Base-by-base conservation (phyloP, 2,888 invertebrate genomes). In the Cyaniris semiargus region DNA sequence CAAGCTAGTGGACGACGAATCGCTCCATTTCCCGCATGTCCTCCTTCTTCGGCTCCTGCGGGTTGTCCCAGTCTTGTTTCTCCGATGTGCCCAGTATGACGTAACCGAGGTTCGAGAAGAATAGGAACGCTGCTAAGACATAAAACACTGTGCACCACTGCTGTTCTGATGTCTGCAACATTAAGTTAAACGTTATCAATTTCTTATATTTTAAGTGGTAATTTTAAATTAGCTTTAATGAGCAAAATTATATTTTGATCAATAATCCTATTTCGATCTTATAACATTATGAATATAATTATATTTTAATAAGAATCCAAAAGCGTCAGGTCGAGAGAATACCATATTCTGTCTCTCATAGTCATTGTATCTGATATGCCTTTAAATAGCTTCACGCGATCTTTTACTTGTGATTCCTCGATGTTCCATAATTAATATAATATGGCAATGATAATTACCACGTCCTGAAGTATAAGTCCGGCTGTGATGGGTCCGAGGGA, bases 401-500 rank as follows among this genome's bases (percentile, higher is more conserved):
- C 7, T 38, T 8, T 38, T 8, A 38, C 38, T 38, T 38, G 8
- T 8, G 8, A 8, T 38, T 6, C 38, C 10, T 38, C 38, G 38
- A 38, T 38, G 34, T 34, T 34, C 34, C 34, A 34, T 34, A 7
- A 34, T 34, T 34, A 34, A 34, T 34, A 6, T 34, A 34, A 5
- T 2, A 27, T 31, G 34, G 0, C 21, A n/a, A 23, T 21, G 1
- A 21, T 70, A 86, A 92, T 88, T 89, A 97, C 97, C 91, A 95
- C 94, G 84, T 97, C 95, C 0, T 93, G 89, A 0, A 97, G 95
- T 76, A 97, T 94, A 70, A 95, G 87, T 6, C 96, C 96, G 1
- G 96, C 96, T 18, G 96, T 92, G 0, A 97, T 88, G 0, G 97
- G 97, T 0, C 97, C 97, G 53, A 97, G 90, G 80, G 97, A 96